These are phyloP conservation scores for Netelia melanura DNA, from an alignment of 2,888 invertebrate species.

Conservation along the genomic window DNA sequence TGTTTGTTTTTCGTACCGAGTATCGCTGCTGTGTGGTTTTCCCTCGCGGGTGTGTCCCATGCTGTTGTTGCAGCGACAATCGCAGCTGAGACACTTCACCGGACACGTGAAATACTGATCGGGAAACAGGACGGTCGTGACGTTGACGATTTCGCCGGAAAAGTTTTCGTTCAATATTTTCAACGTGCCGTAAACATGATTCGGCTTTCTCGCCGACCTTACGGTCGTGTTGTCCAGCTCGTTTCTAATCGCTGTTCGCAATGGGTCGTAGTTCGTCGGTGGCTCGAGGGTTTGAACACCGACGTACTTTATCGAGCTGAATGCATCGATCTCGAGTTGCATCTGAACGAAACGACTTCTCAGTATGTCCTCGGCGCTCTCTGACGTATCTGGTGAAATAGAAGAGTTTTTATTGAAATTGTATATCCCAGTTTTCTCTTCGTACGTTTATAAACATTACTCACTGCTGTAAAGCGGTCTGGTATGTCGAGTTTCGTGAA, in stretches of 20 bases:
- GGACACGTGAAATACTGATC: conserved; percentile 93
- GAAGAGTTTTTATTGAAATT: conserved; percentile 4
- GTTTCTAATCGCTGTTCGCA: conserved; percentile 87
- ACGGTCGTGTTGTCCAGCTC: conserved; percentile 90
- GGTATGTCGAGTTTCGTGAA: conserved; percentile 92
- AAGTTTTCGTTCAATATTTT: conserved; percentile 92
- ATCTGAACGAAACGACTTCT: conserved; percentile 88
- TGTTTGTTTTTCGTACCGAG: conserved; percentile 74
- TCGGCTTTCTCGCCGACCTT: conserved; percentile 89
- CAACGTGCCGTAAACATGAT: conserved; percentile 89
- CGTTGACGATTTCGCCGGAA: conserved; percentile 88
- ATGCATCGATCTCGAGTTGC: conserved; percentile 89
- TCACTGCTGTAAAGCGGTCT: conserved; percentile 87
- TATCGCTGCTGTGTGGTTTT: conserved; percentile 86
- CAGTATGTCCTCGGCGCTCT: conserved; percentile 88
- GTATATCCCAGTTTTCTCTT: too few relatives aligned
- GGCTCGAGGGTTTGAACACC: conserved; percentile 87
- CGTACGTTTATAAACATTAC: conserved; percentile 67
- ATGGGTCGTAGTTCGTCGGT: conserved; percentile 87
- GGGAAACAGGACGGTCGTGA: conserved; percentile 89
- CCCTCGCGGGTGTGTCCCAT: conserved; percentile 89
- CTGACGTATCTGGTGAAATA: conserved; percentile 84
- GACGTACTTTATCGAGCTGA: conserved; percentile 90
- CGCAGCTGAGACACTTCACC: conserved; percentile 90
- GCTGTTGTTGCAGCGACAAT: conserved; percentile 87